Base-by-base conservation (phyloP, 1,140 invertebrate species). In the Leptestheria dahalacensis region DNA sequence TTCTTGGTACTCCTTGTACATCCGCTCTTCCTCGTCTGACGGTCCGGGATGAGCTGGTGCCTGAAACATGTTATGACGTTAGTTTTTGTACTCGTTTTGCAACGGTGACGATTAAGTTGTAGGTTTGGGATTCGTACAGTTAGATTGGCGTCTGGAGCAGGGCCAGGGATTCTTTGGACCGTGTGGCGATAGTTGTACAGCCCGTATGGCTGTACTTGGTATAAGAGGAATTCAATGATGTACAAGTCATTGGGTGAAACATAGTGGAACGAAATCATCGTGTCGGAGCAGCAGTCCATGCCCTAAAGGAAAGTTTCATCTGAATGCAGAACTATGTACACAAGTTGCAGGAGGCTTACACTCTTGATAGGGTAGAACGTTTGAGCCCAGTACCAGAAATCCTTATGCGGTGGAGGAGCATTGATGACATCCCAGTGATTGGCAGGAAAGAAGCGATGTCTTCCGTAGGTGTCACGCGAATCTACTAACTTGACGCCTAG, bases 381-480 rank as follows among this genome's bases (percentile, higher is more conserved):
- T 15, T 15, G 15, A 9, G 15, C 6, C 33, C 33, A 41, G 33
- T 9, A 41, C 6, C 15, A 41, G 6, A 9, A 9, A 9, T n/a
- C n/a, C n/a, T 6, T 9, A 9, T 9, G 6, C 6, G 15, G 6
- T 41, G 6, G 6, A 9, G 33, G 6, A 15, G 91, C 89, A 68
- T 41, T 41, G 6, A 41, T 41, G 15, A 9, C 6, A 15, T 41
- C 6, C 6, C 6, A 15, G 6, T 9, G 15, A 15, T 41, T 80
- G 71, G 95, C 95, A 1, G 92, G 92, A 71, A 97, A 91, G 72
- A 97, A 97, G 33, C 92, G 77, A 1, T 90, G 89, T 11, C 92
- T 78, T 1, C 89, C 87, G 46, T 84, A 72, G 0, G 77, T 73
- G 74, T 97, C 94, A 10, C 91, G 74, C 0, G 88, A 85, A 67